A percentile compares a stretch with the other conserved stretches of the same genome.
These are phyloP conservation scores for Porites divaricata DNA, from an alignment of 92 coral and sea anemone species.

Conservation along the genomic window DNA sequence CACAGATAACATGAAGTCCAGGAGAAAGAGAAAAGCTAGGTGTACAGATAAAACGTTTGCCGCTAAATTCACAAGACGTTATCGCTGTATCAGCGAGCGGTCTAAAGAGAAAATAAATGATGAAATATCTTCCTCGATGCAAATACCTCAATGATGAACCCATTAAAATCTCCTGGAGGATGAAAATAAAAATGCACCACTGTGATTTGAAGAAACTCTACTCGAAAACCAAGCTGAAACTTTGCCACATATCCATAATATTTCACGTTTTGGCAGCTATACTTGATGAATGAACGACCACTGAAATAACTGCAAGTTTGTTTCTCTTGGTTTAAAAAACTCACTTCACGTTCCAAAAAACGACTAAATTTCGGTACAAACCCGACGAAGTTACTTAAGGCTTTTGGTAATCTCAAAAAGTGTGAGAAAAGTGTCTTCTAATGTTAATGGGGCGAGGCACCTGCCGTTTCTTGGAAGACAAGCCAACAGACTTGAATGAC, in stretches of 20 bases:
- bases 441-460: background rate
- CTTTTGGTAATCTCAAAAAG: background rate
- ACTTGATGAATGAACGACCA: slow-evolving; percentile 5
- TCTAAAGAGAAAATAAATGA: background rate
- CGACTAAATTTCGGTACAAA: background rate
- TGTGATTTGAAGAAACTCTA: background rate
- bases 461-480: slow-evolving; percentile 11
- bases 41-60: too few relatives aligned
- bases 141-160: slow-evolving; percentile 36
- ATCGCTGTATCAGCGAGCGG: too few relatives aligned
- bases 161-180: slow-evolving; percentile 16
- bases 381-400: background rate
- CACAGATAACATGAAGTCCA: background rate
- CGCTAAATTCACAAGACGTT: too few relatives aligned
- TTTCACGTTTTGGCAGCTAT: slow-evolving; percentile 8
- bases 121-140: background rate
- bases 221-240: background rate
- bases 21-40: background rate
- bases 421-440: background rate
- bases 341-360: background rate
- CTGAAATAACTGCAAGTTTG: background rate
- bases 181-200: background rate
- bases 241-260: background rate
- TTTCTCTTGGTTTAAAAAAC: background rate
- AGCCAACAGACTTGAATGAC: slow-evolving; percentile 13